Conservation (phyloP, 2,888 invertebrate species). For the Limnephilus marmoratus region DNA sequence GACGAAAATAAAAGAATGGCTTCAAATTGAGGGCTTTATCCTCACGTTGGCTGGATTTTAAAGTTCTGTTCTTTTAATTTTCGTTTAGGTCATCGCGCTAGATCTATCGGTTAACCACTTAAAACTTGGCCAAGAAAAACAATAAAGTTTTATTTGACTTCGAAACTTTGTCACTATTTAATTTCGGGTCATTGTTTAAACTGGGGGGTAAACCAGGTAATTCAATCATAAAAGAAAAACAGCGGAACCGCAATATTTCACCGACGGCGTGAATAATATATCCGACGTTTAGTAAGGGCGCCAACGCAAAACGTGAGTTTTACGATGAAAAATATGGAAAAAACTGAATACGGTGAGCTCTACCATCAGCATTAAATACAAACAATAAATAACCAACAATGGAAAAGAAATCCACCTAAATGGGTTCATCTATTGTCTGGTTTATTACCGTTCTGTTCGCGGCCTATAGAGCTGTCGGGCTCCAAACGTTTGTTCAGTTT, state of each 20-base stretch:
- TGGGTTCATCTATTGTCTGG: slow-evolving; percentile 26
- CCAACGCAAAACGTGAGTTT: background rate
- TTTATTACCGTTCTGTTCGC: slow-evolving; percentile 34
- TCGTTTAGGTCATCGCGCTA: background rate
- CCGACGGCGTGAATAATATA: background rate
- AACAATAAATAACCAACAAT: slow-evolving; percentile 34
- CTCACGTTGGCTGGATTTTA: background rate
- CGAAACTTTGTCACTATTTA: background rate
- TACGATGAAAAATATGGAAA: background rate
- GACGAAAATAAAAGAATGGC: background rate
- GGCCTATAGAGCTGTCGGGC: slow-evolving; percentile 33
- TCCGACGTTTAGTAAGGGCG: background rate
- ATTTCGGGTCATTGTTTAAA: background rate
- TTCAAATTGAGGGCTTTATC: background rate
- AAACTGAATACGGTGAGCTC: background rate
- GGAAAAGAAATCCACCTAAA: slow-evolving; percentile 34
- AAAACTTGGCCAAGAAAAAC: background rate
- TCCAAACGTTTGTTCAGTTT: slow-evolving; percentile 36
- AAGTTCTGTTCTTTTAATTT: background rate
- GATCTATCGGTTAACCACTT: background rate
- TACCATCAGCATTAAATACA: slow-evolving; percentile 26
- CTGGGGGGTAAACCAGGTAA: background rate
- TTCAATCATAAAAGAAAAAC: slow-evolving; percentile 2
- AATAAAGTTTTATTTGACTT: background rate
- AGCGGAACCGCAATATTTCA: background rate